These are phyloP conservation scores for Pogonophryne albipinna DNA, from an alignment of 2,797 vertebrate species.

Conservation along the genomic window DNA sequence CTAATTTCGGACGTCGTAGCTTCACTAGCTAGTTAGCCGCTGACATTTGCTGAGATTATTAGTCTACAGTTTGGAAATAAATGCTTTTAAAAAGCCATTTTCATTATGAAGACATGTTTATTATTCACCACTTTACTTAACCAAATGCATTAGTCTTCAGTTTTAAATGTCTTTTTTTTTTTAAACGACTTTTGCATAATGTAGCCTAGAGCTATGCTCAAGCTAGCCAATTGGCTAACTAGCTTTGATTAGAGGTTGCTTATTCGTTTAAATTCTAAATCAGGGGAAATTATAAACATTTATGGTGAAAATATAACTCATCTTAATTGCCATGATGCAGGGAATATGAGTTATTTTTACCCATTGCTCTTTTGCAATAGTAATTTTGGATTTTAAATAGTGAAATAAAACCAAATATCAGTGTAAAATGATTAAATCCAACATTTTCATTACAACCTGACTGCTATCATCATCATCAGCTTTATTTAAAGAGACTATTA, in stretches of 20 bases:
- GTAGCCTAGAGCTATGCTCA: background rate
- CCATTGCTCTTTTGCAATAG: no score
- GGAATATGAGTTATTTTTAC: no score
- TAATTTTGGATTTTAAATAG: no score
- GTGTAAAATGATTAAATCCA: no score
- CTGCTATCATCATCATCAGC: no score
- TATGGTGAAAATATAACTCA: background rate
- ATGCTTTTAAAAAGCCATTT: background rate
- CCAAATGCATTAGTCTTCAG: no score
- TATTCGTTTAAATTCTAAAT: background rate
- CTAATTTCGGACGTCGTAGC: no score
- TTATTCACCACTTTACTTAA: background rate
- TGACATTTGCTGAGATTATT: background rate
- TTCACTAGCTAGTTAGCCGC: background rate
- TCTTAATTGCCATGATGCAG: background rate
- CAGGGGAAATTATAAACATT: background rate
- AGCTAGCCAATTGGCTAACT: background rate
- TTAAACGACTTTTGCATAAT: no score
- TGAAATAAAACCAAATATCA: no score
- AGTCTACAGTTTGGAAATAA: background rate
- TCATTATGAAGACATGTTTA: no score
- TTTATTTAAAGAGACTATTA: no score
- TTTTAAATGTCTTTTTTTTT: background rate
- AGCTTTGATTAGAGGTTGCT: background rate
- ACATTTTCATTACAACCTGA: no score